phyloP scores from a whole-genome alignment of 2,888 invertebrate genomes.

The Diaphora mendica region DNA sequence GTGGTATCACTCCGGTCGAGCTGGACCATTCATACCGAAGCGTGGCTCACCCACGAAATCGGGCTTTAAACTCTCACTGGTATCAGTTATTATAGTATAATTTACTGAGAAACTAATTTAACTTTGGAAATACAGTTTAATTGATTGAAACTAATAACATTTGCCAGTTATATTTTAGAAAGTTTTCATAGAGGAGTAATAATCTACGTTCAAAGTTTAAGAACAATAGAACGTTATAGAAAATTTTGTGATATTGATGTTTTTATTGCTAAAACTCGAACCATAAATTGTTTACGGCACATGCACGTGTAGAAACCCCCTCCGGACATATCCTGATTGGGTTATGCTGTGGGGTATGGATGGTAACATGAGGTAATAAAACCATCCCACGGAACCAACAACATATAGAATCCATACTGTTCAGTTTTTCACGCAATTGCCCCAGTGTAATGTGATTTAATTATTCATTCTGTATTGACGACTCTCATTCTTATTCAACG shows the following conservation, averaged over 20 bases:
- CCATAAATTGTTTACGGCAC: no score
- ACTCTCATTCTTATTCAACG: slow-evolving; percentile 51
- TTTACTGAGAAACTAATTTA: neutral
- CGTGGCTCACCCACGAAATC: no score
- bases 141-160: neutral
- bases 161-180: neutral
- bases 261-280: no score
- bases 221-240: no score
- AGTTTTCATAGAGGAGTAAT: neutral
- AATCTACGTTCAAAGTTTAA: no score
- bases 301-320: no score
- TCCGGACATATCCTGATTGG: no score
- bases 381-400: slow-evolving; percentile 32
- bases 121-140: neutral
- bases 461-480: slow-evolving; percentile 53
- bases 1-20: no score
- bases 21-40: no score
- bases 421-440: slow-evolving; percentile 62
- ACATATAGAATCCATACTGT: slow-evolving; percentile 6
- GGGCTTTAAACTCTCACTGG: neutral
- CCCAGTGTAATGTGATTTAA: slow-evolving; percentile 73
- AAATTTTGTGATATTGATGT: no score
- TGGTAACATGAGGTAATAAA: neutral
- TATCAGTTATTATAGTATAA: neutral
- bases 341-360: no score